Percentiles rank a stretch among this genome's conserved stretches.
Conservation (phyloP, 2,888 invertebrate genomes). For the Phlogophora meticulosa region DNA sequence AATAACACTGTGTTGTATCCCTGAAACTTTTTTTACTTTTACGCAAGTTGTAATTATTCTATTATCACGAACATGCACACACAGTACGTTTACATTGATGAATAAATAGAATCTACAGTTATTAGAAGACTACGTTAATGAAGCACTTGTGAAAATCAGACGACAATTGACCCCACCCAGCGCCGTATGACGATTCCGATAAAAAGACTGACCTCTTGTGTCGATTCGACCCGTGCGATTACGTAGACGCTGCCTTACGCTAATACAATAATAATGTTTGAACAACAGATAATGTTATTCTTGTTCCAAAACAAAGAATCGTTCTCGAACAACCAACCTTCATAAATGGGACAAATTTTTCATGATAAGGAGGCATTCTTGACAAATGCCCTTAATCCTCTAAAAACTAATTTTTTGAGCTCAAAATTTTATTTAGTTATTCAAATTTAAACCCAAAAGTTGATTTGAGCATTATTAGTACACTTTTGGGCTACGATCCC, state of each 20-base stretch:
- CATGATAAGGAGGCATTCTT: constrained; percentile 1
- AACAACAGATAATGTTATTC: constrained; percentile 37
- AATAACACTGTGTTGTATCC: neutral
- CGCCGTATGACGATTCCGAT: constrained; percentile 74
- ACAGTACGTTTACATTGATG: constrained; percentile 16
- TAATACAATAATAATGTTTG: constrained; percentile 17
- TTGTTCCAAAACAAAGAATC: constrained; percentile 23
- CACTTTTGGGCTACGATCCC: neutral
- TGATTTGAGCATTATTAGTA: neutral
- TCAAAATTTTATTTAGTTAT: neutral
- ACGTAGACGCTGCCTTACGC: constrained; percentile 41
- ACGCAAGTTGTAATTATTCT: neutral
- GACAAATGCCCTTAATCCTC: constrained; percentile 9
- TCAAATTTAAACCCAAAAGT: neutral
- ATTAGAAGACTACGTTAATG: constrained; percentile 60
- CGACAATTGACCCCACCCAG: constrained; percentile 80
- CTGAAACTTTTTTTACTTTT: neutral
- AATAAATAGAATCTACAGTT: constrained; percentile 35
- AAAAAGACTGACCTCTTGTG: constrained; percentile 73
- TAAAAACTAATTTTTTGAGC: neutral
- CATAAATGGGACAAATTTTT: constrained; percentile 8
- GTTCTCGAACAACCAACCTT: constrained; percentile 32
- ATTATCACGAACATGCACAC: neutral
- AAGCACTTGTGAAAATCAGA: constrained; percentile 76
- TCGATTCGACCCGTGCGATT: constrained; percentile 51